Conservation (phyloP, 2,113 vertebrate species). For the Genyomyrus donnyi region DNA sequence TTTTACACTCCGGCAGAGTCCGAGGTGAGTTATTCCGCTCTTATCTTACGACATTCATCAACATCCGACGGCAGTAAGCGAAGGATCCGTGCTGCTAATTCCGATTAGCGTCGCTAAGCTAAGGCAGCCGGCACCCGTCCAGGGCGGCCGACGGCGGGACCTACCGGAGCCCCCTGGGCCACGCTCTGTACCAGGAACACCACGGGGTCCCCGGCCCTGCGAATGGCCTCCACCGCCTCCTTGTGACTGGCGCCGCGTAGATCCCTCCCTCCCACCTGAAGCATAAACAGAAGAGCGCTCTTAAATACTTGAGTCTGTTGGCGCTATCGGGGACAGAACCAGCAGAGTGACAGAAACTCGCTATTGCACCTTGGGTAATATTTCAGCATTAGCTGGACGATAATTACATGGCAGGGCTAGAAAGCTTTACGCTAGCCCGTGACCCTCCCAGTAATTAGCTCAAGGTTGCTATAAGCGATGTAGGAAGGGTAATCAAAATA, state of each 20-base stretch:
- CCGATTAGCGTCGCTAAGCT: neutral
- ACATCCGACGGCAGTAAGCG: neutral
- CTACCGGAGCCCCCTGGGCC: constrained; percentile 74
- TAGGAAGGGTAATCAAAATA: neutral
- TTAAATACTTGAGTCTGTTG: neutral
- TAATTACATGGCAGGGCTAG: neutral
- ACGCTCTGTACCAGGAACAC: constrained; percentile 85
- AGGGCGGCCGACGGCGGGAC: constrained; percentile 20
- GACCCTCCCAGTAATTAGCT: neutral
- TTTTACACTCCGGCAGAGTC: neutral
- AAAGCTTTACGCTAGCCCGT: neutral
- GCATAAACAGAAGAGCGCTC: neutral
- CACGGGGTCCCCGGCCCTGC: constrained; percentile 82
- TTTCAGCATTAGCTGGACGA: neutral
- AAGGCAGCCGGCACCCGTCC: neutral
- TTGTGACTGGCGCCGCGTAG: constrained; percentile 91
- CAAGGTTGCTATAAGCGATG: neutral
- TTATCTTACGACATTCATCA: neutral
- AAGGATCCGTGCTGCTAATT: neutral
- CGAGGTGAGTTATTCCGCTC: neutral
- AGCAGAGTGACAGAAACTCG: neutral
- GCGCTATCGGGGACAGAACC: neutral
- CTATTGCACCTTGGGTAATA: neutral
- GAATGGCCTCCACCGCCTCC: constrained; percentile 92
- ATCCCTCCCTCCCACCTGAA: constrained; percentile 86